A percentile compares a stretch with the other conserved stretches of the same genome.
Conservation (phyloP, 2,113 vertebrate species). For the Ciconia maguari region DNA sequence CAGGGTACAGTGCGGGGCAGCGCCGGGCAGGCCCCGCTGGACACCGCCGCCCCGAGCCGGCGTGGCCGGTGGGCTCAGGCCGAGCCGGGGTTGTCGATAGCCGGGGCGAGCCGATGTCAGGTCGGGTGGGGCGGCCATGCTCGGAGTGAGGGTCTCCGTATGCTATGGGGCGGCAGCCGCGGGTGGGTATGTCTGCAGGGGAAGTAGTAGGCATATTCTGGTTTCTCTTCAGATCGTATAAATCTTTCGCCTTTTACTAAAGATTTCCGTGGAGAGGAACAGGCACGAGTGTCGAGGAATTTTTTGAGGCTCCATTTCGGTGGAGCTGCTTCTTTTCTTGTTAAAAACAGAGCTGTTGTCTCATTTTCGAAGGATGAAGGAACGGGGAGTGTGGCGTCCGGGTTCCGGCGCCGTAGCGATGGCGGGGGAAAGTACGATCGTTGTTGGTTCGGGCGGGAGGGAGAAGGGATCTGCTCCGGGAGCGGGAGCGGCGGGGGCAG, state of each 20-base stretch:
- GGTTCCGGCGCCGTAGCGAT: no score
- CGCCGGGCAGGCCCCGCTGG: fast-evolving
- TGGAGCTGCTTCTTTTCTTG: no score
- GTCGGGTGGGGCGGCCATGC: no score
- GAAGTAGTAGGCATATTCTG: not conserved
- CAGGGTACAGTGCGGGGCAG: not conserved
- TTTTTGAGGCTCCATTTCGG: not conserved
- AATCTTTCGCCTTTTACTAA: slow-evolving; percentile 66
- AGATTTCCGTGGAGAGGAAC: slow-evolving; percentile 50
- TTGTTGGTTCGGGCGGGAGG: no score
- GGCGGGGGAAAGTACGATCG: no score
- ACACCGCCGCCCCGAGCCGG: fast-evolving
- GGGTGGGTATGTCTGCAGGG: fast-evolving
- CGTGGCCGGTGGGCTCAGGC: fast-evolving
- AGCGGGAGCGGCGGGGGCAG: not conserved
- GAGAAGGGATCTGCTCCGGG: no score
- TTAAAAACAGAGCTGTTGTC: no score
- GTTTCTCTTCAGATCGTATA: slow-evolving; percentile 47
- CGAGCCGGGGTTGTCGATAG: no score
- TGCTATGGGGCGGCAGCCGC: fast-evolving
- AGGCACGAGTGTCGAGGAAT: not conserved
- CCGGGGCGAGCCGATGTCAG: fast-evolving
- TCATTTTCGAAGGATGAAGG: no score
- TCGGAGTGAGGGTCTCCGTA: fast-evolving
- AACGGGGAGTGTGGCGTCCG: no score